Conservation (phyloP, 2,797 vertebrate species). For the Coranthus polyacanthus region DNA sequence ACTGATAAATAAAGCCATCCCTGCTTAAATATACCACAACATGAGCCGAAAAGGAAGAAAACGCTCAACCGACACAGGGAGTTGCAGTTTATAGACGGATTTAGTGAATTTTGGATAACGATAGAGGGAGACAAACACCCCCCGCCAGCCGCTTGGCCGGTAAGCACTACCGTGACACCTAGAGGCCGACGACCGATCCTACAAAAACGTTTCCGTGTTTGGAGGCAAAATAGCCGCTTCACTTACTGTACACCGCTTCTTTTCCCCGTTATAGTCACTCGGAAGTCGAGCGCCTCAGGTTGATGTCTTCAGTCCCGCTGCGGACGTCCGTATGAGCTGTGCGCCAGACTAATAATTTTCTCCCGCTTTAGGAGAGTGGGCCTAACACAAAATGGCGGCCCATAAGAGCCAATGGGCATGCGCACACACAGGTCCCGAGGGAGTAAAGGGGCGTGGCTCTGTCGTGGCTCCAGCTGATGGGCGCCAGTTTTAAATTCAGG, state of each 20-base stretch:
- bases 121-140: slow-evolving; percentile 99
- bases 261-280: slow-evolving; percentile 67
- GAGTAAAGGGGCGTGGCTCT: slow-evolving; percentile 56
- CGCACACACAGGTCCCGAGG: slow-evolving; percentile 70
- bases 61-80: slow-evolving; percentile 71
- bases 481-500: slow-evolving; percentile 80
- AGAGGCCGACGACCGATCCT: slow-evolving; percentile 98
- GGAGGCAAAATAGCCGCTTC: slow-evolving; percentile 25
- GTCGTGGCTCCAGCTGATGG: background rate
- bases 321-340: slow-evolving; percentile 59
- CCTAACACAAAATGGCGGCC: slow-evolving; percentile 97
- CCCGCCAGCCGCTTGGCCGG: slow-evolving; percentile 93
- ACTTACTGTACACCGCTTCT: slow-evolving; percentile 67
- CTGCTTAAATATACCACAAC: slow-evolving; percentile 47
- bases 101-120: slow-evolving; percentile 91
- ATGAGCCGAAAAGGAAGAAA: slow-evolving; percentile 55
- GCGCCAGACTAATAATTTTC: slow-evolving; percentile 73
- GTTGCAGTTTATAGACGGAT: slow-evolving; percentile 85
- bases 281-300: background rate
- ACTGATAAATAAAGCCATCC: slow-evolving; percentile 42
- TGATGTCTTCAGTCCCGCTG: slow-evolving; percentile 33
- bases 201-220: slow-evolving; percentile 91
- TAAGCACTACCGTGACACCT: slow-evolving; percentile 99
- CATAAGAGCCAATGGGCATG: slow-evolving; percentile 81
- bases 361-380: slow-evolving; percentile 82